Base-by-base conservation (phyloP, 2,888 invertebrate genomes). In the Lycocerus yunnanus region DNA sequence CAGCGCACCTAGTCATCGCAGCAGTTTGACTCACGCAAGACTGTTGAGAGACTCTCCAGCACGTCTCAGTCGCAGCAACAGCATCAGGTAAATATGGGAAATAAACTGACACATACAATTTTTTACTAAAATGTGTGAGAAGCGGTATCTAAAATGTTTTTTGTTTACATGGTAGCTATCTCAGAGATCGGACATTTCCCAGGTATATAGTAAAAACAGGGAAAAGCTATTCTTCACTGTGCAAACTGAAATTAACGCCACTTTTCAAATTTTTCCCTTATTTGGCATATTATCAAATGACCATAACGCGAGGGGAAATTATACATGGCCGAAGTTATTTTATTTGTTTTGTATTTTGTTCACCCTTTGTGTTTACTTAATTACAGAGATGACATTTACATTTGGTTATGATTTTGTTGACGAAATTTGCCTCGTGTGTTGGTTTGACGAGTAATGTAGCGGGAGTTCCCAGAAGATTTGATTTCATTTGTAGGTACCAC, bases 101-200 rank as follows among this genome's bases (percentile, higher is more conserved):
- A 63, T 10, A n/a, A 16, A 60, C 13, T 60, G 15, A 18, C 16
- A 60, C 15, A n/a, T 43, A 6, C 43, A 43, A 43, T 43, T 43
- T 21, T 20, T 63, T n/a, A 16, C 61, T 63, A 18, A 18, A 20
- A 20, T 18, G n/a, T 16, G 61, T 63, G 20, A 63, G 20, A 63
- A 63, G 18, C 61, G n/a, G 16, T n/a, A 63, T 18, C 8, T 63
- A 18, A 75, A 78, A 73, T 80, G 69, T 83, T 82, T 82, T 82
- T 84, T 86, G 84, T 83, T 81, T 81, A 78, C 84, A 83, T 81
- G 81, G 78, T 88, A 95, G 95, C 94, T 95, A 95, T 90, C 94
- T 95, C 88, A 93, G 94, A 92, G 95, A 95, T 91, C 92, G 95
- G 94, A 95, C 95, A 82, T 95, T 95, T 88, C 95, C 95, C 92